Base-by-base conservation (phyloP, 2,797 vertebrate species). In the Philypnodon macrostomus region DNA sequence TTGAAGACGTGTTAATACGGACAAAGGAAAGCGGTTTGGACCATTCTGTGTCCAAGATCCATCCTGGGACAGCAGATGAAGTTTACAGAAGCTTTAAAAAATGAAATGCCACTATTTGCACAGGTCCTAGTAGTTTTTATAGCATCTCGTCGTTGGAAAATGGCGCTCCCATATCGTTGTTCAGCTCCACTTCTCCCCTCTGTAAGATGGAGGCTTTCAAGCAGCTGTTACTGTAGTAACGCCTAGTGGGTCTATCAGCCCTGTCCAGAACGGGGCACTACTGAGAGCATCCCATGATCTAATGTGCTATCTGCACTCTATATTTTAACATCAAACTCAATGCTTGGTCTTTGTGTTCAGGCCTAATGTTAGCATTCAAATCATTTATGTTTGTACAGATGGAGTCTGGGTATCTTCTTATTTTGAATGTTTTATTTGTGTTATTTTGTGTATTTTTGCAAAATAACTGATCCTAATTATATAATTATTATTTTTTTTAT, bases 211-310 rank as follows among this genome's bases (percentile, higher is more conserved):
- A 85, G 83, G 84, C 72, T 68, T 49, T 38, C 45, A 66, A 69
- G 73, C 84, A 84, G 85, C 87, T 87, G 87, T 85, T 80, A 77
- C 75, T 72, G 72, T 70, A 74, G 73, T 75, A 81, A 70, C 63
- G 65, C 69, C 47, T 4, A 60, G 63, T 45, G 65, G 59, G 53
- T 65, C 72, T 80, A 64, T 66, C 68, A 53, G 60, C 77, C 76
- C 75, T 61, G 53, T 58, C 84, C 87, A 82, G 79, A 67, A 48
- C 64, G 83, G 77, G 84, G 87, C 80, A 79, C 85, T 83, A 79
- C 75, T 71, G 81, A 78, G 81, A 68, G 63, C 26, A 33, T 62
- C 62, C 73, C 65, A 69, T 66, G 50, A 46, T 65, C 45, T 38
- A 21, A 15, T 6, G 33, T 66, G 66, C 51, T 71, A 63, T 53